Conservation (phyloP, 2,113 vertebrate genomes). For the Bos taurus region ARS-UCD2.0 NC_037330.1:3202001-3202500, state of each 20-base stretch:
- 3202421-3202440: not conserved
- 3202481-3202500: not conserved
- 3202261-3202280: not conserved
- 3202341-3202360: not conserved
- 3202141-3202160: not conserved
- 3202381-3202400: not conserved
- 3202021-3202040: not conserved
- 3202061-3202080: not conserved
- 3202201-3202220: not conserved
- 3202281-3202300: not conserved
- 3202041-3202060: not conserved
- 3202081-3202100: not conserved
- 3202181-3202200: not conserved
- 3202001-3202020: not conserved
- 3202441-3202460: not conserved
- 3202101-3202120: not conserved
- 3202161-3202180: not conserved
- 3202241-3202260: not conserved
- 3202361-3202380: rapidly evolving
- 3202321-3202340: not conserved
- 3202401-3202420: not conserved
- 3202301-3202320: not conserved
- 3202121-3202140: not conserved
- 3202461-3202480: not conserved
- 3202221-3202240: not conserved